These are phyloP conservation scores for Hydraecia micacea DNA, from an alignment of 2,888 invertebrate genomes.

Conservation along the genomic window DNA sequence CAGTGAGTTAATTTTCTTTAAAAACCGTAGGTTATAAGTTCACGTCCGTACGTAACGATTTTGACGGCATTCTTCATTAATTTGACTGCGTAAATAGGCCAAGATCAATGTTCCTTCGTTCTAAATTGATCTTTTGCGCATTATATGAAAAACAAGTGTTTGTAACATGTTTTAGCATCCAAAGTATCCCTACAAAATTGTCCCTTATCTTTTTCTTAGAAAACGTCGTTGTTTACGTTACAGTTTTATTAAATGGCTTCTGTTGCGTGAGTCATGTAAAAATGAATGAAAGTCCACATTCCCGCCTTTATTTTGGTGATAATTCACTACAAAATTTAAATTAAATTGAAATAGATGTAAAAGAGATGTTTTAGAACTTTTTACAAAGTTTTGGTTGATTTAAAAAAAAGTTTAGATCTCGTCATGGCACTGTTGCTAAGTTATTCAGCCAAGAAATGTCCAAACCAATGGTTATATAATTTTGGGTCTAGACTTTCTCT, in stretches of 20 bases:
- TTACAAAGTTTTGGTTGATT: slow-evolving; percentile 12
- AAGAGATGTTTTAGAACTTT: slow-evolving; percentile 3
- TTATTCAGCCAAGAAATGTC: slow-evolving; percentile 56
- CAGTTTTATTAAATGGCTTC: slow-evolving; percentile 65
- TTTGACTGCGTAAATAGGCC: slow-evolving; percentile 84
- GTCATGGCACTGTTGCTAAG: slow-evolving; percentile 45
- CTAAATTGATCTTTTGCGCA: slow-evolving; percentile 78
- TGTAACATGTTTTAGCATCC: slow-evolving; percentile 24
- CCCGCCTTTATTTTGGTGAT: slow-evolving; percentile 46
- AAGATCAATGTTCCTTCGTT: slow-evolving; percentile 82
- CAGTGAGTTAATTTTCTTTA: slow-evolving; percentile 91
- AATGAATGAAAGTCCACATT: slow-evolving; percentile 68
- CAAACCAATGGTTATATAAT: slow-evolving; percentile 70
- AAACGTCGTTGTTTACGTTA: slow-evolving; percentile 69
- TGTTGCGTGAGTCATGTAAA: slow-evolving; percentile 76
- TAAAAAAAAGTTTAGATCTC: slow-evolving; percentile 34
- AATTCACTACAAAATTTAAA: slow-evolving; percentile 9
- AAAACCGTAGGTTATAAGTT: slow-evolving; percentile 77
- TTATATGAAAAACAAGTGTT: slow-evolving; percentile 60
- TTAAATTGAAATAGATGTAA: neutral
- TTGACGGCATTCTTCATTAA: slow-evolving; percentile 82
- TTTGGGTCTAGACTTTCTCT: slow-evolving; percentile 68
- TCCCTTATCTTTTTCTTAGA: slow-evolving; percentile 62
- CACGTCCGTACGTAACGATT: slow-evolving; percentile 72
- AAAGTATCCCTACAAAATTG: slow-evolving; percentile 46